Evolutionary conservation across 2,113 vertebrate species (phyloP).

Genomic region (Chaetodon trifascialis): DNA sequence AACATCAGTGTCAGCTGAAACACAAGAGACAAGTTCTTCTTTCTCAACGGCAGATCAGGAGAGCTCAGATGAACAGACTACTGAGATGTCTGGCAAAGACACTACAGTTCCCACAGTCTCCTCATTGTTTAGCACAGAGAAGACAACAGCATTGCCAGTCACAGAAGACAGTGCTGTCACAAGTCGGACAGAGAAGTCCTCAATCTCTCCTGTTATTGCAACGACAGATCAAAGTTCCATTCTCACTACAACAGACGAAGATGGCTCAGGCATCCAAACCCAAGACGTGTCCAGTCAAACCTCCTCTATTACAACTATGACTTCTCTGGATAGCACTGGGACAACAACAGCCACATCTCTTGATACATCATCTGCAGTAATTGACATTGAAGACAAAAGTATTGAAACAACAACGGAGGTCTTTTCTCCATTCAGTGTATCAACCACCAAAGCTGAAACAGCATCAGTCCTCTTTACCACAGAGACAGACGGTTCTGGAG

Average conservation of each 20-base stretch:
- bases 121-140: conserved; percentile 22
- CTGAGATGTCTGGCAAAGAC: neutral
- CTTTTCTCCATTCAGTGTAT: neutral
- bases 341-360: neutral
- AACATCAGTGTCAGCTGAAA: neutral
- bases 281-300: neutral
- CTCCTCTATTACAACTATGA: neutral
- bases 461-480: neutral
- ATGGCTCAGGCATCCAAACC: conserved; percentile 30
- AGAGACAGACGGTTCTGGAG: conserved; percentile 4
- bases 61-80: neutral
- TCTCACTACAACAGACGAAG: neutral
- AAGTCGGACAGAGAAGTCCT: neutral
- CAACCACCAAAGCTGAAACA: neutral
- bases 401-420: neutral
- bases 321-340: conserved; percentile 1
- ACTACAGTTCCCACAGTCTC: neutral
- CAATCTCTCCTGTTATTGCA: neutral
- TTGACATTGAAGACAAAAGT: too few relatives aligned
- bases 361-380: neutral
- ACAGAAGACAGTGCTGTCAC: neutral
- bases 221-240: neutral
- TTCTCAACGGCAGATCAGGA: neutral
- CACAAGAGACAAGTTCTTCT: neutral
- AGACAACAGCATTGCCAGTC: neutral